Conservation (phyloP, 2,888 invertebrate species). For the Molorchus minor region DNA sequence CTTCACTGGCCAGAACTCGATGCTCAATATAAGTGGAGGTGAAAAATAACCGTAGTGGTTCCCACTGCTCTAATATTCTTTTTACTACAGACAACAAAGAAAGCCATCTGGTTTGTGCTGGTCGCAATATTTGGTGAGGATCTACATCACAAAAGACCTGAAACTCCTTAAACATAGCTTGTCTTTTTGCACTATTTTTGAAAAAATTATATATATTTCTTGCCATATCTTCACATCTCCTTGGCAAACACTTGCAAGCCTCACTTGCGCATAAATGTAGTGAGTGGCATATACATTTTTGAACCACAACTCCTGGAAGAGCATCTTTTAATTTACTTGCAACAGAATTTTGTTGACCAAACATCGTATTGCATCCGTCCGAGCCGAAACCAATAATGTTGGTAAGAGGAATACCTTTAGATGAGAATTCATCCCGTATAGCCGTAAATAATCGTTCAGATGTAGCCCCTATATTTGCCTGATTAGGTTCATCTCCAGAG, state of each 20-base stretch:
- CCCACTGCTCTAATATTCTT: neutral
- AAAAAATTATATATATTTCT: conserved; percentile 48
- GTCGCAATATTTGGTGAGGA: conserved; percentile 22
- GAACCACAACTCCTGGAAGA: conserved; percentile 48
- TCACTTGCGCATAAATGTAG: conserved; percentile 52
- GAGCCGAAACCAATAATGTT: conserved; percentile 55
- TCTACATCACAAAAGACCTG: conserved; percentile 31
- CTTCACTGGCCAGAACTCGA: conserved; percentile 1
- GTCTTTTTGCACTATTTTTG: conserved; percentile 33
- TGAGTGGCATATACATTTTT: conserved; percentile 54
- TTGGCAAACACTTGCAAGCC: conserved; percentile 51
- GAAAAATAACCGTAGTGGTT: neutral
- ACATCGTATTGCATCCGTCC: conserved; percentile 55
- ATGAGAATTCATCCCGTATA: too few relatives aligned
- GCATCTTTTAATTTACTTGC: conserved; percentile 44
- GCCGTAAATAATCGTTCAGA: too few relatives aligned
- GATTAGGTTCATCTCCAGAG: neutral
- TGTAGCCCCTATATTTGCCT: too few relatives aligned
- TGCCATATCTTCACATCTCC: conserved; percentile 49
- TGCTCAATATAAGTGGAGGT: neutral
- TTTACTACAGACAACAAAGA: conserved; percentile 30
- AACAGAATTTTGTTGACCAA: conserved; percentile 51
- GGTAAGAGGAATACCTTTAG: conserved; percentile 43
- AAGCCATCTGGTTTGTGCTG: conserved; percentile 35
- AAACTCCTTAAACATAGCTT: conserved; percentile 30